A percentile compares a stretch with the other conserved stretches of the same genome.
Evolutionary conservation across 2,113 vertebrate genomes (phyloP).

Genomic region (Prunella fulvescens): DNA sequence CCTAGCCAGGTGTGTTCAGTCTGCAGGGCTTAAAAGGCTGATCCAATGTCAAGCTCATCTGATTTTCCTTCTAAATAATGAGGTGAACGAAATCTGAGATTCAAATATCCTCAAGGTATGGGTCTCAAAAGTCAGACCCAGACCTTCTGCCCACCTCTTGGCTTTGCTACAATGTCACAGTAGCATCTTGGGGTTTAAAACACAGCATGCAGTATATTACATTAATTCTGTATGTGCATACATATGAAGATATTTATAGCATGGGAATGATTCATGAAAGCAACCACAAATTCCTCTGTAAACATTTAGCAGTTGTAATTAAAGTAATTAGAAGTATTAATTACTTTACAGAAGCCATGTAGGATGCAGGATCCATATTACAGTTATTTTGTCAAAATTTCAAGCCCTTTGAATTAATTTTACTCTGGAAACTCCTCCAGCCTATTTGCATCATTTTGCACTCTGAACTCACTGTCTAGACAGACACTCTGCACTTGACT

Average conservation of each 20-base stretch:
- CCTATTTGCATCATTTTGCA: not conserved
- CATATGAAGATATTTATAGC: constrained; percentile 12
- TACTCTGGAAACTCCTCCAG: not conserved
- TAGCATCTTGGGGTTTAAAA: not conserved
- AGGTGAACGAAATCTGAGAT: not conserved
- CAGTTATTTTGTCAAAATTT: constrained; percentile 15
- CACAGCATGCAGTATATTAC: not conserved
- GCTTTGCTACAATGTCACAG: not conserved
- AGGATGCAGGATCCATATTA: not conserved
- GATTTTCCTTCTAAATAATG: constrained; percentile 18
- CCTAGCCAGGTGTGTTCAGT: not conserved
- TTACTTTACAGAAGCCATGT: not conserved
- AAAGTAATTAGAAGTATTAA: constrained; percentile 30
- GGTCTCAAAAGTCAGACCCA: not conserved
- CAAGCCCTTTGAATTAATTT: not conserved
- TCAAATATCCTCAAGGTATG: not conserved
- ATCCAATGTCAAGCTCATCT: not conserved
- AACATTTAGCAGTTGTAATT: not conserved
- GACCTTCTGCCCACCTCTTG: not conserved
- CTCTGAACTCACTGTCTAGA: not conserved
- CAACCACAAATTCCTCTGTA: constrained; percentile 18
- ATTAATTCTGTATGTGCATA: not conserved
- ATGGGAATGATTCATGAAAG: constrained; percentile 34
- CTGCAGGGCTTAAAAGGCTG: not conserved
- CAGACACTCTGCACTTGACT: not conserved